Base-by-base conservation (phyloP, 2,797 vertebrate genomes). In the Manis javanica region DNA sequence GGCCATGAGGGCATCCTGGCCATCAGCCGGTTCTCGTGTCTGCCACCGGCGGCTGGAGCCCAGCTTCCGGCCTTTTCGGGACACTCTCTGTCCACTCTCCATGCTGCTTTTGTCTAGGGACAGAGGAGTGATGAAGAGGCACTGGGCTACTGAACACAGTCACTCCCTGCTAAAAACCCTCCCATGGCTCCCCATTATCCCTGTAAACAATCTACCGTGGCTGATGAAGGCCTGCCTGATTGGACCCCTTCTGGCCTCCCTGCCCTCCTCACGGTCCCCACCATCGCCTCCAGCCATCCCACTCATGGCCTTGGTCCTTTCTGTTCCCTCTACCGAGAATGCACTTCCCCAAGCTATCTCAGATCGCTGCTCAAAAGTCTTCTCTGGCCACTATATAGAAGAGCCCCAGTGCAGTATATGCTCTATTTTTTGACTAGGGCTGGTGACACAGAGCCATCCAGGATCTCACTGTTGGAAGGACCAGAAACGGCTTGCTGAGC, bases 21-120 rank as follows among this genome's bases (percentile, higher is more conserved):
- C 95, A 0, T 90, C 18, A 0, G 63, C 24, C 1, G 81, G 9
- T 21, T 96, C 95, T 0, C n/a, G 94, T 1, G 83, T 78, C 90
- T 98, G 98, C 49, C 42, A 82, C 34, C 98, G 96, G 59, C 98
- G 97, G 86, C 98, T 99, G 93, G 98, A 98, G n/a, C 98, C 99
- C 96, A 99, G 12, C 69, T 96, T 98, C 78, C 97, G 97, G 81
- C 97, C 97, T 97, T 95, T 98, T 63, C 95, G 0, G 39, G 79
- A 14, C 14, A 12, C 26, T 93, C 0, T 72, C 89, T 94, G 95
- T 26, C 90, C 91, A 15, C 79, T 69, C 66, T 96, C 97, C 98
- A 98, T 98, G 1, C 94, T 66, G 39, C 81, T 75, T 51, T 34
- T 26, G 34, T 51, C 92, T 95, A 86, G 57, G 23, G 21, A 94